Percentiles rank a stretch among this genome's conserved stretches.
Conservation (phyloP, 2,888 invertebrate genomes). For the Troglohyphantes excavatus region DNA sequence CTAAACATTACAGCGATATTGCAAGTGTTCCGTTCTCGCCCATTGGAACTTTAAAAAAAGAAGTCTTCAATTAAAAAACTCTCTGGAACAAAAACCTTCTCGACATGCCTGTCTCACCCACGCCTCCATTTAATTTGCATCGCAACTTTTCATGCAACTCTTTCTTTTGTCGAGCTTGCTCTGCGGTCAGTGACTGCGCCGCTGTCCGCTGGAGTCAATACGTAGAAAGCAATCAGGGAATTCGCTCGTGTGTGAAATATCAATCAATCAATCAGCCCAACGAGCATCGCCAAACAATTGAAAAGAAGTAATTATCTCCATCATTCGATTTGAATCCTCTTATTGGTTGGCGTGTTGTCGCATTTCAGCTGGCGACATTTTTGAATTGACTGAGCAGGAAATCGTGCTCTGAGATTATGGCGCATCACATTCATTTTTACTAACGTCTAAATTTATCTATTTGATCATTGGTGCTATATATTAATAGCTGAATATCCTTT, state of each 20-base stretch:
- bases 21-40: too few species aligned
- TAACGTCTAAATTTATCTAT: too few species aligned
- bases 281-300: conserved; percentile 59
- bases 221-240: conserved; percentile 44
- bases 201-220: not conserved
- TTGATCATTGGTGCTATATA: too few species aligned
- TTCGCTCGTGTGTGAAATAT: conserved; percentile 67
- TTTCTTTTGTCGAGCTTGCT: conserved; percentile 39
- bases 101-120: not conserved
- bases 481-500: too few species aligned
- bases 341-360: conserved; percentile 51
- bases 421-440: too few species aligned
- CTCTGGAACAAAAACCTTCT: too few species aligned
- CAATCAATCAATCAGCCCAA: conserved; percentile 73
- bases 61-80: too few species aligned
- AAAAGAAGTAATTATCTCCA: conserved; percentile 63
- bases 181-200: conserved; percentile 63
- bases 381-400: not conserved
- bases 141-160: not conserved
- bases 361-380: conserved; percentile 54
- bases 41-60: too few species aligned
- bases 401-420: conserved; percentile 9
- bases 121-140: not conserved
- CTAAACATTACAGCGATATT: too few species aligned
- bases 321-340: conserved; percentile 53